A percentile compares a stretch with the other conserved stretches of the same genome.
Conservation (phyloP, 2,797 vertebrate species). For the Mus spretus region DNA sequence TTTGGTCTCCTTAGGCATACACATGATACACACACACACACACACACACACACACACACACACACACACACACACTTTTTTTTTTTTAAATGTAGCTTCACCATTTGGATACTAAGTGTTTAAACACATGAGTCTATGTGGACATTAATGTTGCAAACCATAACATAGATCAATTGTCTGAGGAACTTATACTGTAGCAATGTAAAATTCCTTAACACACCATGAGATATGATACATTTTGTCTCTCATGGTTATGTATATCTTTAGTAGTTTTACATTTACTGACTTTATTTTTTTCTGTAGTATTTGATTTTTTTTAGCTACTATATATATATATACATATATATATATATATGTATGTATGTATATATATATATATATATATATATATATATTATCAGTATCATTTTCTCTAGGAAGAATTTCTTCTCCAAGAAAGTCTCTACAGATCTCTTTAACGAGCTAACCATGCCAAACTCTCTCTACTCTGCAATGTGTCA, state of each 20-base stretch:
- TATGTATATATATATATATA: too few relatives aligned
- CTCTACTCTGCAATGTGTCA: slow-evolving; percentile 49
- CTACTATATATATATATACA: background rate
- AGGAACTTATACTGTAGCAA: background rate
- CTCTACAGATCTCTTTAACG: slow-evolving; percentile 13
- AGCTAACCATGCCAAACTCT: slow-evolving; percentile 35
- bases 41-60: too few relatives aligned
- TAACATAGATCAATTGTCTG: background rate
- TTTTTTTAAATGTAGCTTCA: background rate
- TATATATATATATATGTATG: too few relatives aligned
- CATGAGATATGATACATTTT: background rate
- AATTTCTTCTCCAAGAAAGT: slow-evolving; percentile 60
- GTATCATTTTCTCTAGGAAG: slow-evolving; percentile 30
- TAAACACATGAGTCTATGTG: background rate
- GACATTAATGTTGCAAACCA: background rate
- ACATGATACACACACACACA: background rate
- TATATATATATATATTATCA: too few relatives aligned
- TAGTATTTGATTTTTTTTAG: slow-evolving; percentile 66
- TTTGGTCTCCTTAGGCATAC: background rate
- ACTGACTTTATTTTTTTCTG: background rate
- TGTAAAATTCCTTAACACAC: background rate
- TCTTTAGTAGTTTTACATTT: slow-evolving; percentile 14
- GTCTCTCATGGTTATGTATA: background rate
- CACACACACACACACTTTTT: too few relatives aligned
- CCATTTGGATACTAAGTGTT: background rate